These are phyloP conservation scores for Neoaliturus tenellus DNA, from an alignment of 2,888 invertebrate genomes.

Conservation along the genomic window DNA sequence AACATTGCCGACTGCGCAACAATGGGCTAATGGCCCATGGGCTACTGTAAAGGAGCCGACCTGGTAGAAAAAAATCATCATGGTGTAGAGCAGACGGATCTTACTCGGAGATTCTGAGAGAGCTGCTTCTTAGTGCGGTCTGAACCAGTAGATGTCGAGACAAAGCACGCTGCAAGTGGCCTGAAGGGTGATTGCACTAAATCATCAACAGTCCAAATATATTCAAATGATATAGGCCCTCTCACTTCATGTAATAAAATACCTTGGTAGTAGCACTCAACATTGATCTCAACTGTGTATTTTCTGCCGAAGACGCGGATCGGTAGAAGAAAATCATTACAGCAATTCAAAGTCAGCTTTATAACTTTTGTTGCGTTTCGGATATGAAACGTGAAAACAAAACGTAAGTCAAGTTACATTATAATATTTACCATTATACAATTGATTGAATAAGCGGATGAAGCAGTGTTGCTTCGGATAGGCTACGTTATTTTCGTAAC, in stretches of 20 bases:
- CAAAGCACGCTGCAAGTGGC: conserved; percentile 55
- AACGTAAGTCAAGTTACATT: no score
- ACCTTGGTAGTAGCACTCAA: conserved; percentile 66
- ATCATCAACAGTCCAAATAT: conserved; percentile 69
- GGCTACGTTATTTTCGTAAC: conserved; percentile 55
- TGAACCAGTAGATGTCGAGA: conserved; percentile 63
- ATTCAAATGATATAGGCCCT: conserved; percentile 67
- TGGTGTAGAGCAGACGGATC: conserved; percentile 53
- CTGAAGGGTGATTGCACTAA: conserved; percentile 65
- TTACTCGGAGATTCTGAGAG: conserved; percentile 61
- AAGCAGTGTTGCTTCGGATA: no score
- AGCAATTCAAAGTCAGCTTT: no score
- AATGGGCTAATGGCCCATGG: not conserved
- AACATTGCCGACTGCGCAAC: not conserved
- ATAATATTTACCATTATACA: no score
- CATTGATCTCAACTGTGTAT: conserved; percentile 66
- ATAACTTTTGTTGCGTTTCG: no score
- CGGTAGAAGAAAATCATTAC: no score
- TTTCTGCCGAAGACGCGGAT: conserved; percentile 65
- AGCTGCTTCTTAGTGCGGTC: conserved; percentile 62
- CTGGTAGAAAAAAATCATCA: conserved; percentile 9
- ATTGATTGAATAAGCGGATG: no score
- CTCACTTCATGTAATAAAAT: conserved; percentile 64
- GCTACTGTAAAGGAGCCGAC: not conserved
- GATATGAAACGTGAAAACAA: no score